Evolutionary conservation across 2,888 invertebrate genomes (phyloP).

Genomic region (Aphidius colemani): DNA sequence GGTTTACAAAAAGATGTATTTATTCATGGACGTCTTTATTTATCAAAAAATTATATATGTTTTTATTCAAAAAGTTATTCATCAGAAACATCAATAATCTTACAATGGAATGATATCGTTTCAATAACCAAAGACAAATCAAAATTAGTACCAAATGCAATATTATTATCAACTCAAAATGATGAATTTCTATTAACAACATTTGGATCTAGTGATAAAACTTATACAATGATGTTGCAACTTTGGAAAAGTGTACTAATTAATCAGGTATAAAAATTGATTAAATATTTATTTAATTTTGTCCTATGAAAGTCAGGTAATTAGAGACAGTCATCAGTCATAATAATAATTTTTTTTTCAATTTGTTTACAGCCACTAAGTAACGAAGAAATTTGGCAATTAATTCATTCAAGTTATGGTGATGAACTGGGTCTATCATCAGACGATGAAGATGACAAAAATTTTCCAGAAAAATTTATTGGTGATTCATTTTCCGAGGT

Average conservation of each 20-base stretch:
- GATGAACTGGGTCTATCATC: conserved; percentile 91
- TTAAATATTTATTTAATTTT: not conserved
- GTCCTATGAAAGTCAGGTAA: not conserved
- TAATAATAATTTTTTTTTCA: conserved; percentile 26
- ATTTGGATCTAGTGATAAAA: conserved; percentile 91
- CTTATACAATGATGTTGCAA: conserved; percentile 92
- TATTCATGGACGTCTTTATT: conserved; percentile 93
- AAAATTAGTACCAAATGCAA: conserved; percentile 92
- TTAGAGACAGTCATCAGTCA: too few relatives aligned
- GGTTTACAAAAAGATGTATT: conserved; percentile 95
- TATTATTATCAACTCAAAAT: conserved; percentile 78
- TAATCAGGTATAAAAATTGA: conserved; percentile 68
- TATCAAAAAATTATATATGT: conserved; percentile 93
- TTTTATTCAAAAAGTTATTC: conserved; percentile 98
- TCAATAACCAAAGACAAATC: conserved; percentile 95
- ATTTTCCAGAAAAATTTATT: too few relatives aligned
- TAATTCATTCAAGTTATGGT: conserved; percentile 91
- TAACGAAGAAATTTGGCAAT: conserved; percentile 67
- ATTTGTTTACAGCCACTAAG: conserved; percentile 62
- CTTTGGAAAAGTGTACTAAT: conserved; percentile 96
- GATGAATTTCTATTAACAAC: conserved; percentile 95
- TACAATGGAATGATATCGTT: conserved; percentile 89
- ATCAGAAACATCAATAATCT: conserved; percentile 88
- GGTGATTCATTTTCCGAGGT: conserved; percentile 62
- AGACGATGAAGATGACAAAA: conserved; percentile 82